Conservation (phyloP, 2,113 vertebrate species). For the Bufo gargarizans region DNA sequence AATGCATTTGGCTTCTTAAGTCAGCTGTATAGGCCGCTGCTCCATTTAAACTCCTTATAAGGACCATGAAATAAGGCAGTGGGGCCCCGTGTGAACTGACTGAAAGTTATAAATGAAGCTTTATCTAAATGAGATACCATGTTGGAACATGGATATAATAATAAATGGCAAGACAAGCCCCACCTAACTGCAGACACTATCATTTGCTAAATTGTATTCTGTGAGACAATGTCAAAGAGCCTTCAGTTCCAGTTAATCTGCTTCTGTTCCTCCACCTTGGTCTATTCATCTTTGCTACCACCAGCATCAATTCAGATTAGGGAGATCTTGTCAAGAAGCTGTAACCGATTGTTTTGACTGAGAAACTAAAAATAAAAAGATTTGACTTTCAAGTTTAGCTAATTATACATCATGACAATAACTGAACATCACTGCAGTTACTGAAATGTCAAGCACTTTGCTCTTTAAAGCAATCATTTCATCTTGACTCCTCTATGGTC, state of each 20-base stretch:
- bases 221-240: not conserved
- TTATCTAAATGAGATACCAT: not conserved
- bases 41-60: too few species aligned
- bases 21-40: too few species aligned
- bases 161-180: too few species aligned
- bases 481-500: not conserved
- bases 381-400: conserved; percentile 8
- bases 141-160: not conserved
- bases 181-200: not conserved
- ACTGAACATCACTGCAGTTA: not conserved
- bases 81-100: too few species aligned
- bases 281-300: conserved; percentile 25
- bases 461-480: not conserved
- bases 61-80: too few species aligned
- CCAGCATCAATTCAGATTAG: conserved; percentile 3
- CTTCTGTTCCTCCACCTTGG: not conserved
- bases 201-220: not conserved
- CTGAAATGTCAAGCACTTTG: not conserved
- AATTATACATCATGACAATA: conserved; percentile 21
- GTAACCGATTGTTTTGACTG: conserved; percentile 14
- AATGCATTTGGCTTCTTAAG: too few species aligned
- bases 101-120: not conserved
- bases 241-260: not conserved
- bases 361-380: conserved; percentile 7
- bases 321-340: not conserved